Evolutionary conservation across 2,113 vertebrate genomes (phyloP), one percentile per base, ranked within the genome.

Genomic region (Podarcis cretensis): DNA sequence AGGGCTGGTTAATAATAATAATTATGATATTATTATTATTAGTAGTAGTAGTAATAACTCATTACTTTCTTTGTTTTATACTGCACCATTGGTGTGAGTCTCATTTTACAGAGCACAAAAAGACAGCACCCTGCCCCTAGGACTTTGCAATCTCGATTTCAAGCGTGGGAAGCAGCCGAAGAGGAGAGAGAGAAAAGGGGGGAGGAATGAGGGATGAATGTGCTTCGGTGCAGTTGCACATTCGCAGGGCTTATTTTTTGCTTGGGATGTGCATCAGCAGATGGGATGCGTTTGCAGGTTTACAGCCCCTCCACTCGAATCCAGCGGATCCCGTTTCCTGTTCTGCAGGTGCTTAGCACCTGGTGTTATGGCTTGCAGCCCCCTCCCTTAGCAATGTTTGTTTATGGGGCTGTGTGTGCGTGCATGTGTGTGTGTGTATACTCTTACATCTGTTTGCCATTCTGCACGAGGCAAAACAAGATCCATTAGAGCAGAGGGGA

Each of bases 401-500:
- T 86, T 91, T 32, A 0, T 35, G 37, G 73, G 66, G 37, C 21
- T 68, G 73, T 75, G 79, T 21, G 48, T 20, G 35, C 2, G 27
- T 35, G 35, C 8, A 32, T 3, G 6, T 74, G 37, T 30, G 18
- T 40, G 5, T 4, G 1, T 75, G 57, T 30, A 8, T 83, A 5
- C 32, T 57, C 48, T 37, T 82, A 37, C 63, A 90, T 79, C 57
- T 40, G 59, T 77, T 66, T 90, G 71, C 71, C 57, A 37, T 92
- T 81, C 82, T 87, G 74, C 81, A 23, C 8, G 18, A 79, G 69
- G 87, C 77, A 68, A 88, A 73, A 68, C 32, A 30, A 65, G 85
- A 88, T 68, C 14, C 63, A 81, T 66, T 9, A 12, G 83, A 84
- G 90, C 83, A 82, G 84, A 89, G 74, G 43, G 85, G 84, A 92